These are phyloP conservation scores for Campopleginae sp. DNA, from an alignment of 2,888 invertebrate genomes.

Conservation along the genomic window DNA sequence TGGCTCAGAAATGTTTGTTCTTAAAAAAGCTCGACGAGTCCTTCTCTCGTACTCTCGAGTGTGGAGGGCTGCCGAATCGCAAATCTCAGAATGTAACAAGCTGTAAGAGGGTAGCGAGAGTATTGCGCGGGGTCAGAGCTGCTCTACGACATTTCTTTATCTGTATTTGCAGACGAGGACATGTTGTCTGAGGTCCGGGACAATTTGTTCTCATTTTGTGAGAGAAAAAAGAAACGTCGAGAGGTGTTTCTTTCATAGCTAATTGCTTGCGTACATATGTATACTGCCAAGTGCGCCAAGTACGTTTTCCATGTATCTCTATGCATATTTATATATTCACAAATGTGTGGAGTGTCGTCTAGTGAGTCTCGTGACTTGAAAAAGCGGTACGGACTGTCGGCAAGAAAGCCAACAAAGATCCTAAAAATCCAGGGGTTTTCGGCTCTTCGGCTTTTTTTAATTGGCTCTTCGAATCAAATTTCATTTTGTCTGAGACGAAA, in stretches of 20 bases:
- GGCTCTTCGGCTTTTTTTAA: not conserved
- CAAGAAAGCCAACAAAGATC: not conserved
- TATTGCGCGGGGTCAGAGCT: constrained; percentile 31
- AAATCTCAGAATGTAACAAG: constrained; percentile 55
- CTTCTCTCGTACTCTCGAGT: not conserved
- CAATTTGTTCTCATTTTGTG: constrained; percentile 49
- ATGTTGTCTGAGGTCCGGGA: constrained; percentile 72
- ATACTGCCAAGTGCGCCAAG: not conserved
- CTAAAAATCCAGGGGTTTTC: not conserved
- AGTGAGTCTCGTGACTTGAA: not conserved
- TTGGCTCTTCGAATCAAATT: not conserved
- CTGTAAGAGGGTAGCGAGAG: constrained; percentile 22
- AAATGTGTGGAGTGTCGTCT: constrained; percentile 4
- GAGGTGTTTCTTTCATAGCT: constrained; percentile 41
- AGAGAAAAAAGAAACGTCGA: constrained; percentile 18
- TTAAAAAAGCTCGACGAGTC: constrained; percentile 32
- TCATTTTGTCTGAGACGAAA: not conserved
- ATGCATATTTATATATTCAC: not conserved
- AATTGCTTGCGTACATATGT: constrained; percentile 33
- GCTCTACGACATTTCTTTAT: not conserved
- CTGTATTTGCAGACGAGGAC: constrained; percentile 29
- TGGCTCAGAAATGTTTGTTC: constrained; percentile 18
- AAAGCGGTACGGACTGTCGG: not conserved
- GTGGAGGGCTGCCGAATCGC: constrained; percentile 20
- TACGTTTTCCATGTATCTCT: not conserved